Conservation (phyloP, 2,797 vertebrate species). For the Apogon hyalosoma region DNA sequence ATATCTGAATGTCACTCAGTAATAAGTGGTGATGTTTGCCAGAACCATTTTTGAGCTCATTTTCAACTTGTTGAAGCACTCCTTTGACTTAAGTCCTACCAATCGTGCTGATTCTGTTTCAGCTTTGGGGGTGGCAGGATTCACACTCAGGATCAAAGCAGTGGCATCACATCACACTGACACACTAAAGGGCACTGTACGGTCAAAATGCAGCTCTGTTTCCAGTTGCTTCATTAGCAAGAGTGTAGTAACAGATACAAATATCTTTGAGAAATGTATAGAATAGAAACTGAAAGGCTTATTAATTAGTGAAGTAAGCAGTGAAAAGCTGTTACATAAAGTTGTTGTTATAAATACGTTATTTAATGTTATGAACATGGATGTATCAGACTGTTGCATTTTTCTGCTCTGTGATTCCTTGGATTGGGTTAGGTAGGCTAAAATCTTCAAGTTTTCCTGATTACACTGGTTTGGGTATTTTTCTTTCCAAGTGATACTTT, state of each 20-base stretch:
- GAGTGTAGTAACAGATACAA: neutral
- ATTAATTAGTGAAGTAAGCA: conserved; percentile 4
- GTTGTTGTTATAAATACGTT: neutral
- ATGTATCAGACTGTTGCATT: neutral
- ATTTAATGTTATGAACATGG: neutral
- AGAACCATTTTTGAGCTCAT: conserved; percentile 56
- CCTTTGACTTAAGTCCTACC: conserved; percentile 40
- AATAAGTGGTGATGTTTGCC: conserved; percentile 52
- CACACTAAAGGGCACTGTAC: conserved; percentile 24
- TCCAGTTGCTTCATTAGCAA: conserved; percentile 1
- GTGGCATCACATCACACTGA: conserved; percentile 15
- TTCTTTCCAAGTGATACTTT: conserved; percentile 15
- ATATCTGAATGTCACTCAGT: conserved; percentile 65
- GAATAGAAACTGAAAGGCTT: neutral
- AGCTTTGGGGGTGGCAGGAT: conserved; percentile 23
- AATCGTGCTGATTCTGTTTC: conserved; percentile 43
- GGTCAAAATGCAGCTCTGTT: conserved; percentile 9
- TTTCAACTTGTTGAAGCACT: conserved; percentile 58
- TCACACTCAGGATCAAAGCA: conserved; percentile 39
- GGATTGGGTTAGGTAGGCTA: conserved; percentile 11
- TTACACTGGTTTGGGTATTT: conserved; percentile 28
- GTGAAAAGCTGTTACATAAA: neutral
- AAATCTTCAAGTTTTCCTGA: conserved; percentile 28
- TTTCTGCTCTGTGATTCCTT: conserved; percentile 3
- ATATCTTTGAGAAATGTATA: conserved; percentile 9